Evolutionary conservation across 1,140 invertebrate species (phyloP), one percentile per base, ranked within the genome.

Genomic region (Zaprionus gabonicus): DNA sequence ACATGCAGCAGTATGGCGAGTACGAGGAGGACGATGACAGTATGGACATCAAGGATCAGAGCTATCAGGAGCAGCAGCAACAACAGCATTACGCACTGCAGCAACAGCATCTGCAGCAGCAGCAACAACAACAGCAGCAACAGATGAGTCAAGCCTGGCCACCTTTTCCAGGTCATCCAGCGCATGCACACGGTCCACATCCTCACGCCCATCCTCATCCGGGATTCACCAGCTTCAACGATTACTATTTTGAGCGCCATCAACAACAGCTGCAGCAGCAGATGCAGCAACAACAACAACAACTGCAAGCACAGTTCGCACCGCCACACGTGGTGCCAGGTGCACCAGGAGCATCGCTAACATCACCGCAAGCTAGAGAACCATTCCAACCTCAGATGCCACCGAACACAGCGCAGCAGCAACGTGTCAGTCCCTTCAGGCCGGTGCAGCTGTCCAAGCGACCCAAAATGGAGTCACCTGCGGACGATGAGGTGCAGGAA

Each of bases 1-100:
- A 92, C 56, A 92, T 92, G 87, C 86, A 90, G n/a, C 87, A 92
- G 55, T 92, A 92, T 28, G 88, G 91, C 10, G 91, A 91, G 15
- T 92, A 92, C 57, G 88, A 92, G 53, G 91, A 92, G 58, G 91
- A 92, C 4, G 91, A 92, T 0, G 91, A 92, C 56, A 91, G 91
- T 28, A 80, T 88, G 83, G 83, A 87, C 31, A 56, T 78, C 34
- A 88, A 87, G 55, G 84, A 91, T 44, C 86, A 88, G 36, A 81
- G 75, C 64, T 88, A 88, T 27, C 85, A 90, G 64, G 80, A 87
- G 53, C 87, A 91, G 27, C 87, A 91, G 25, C 80, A 90, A 23
- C 82, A 80, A 58, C 85, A 90, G 3, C 86, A 91, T 10, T 82
- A 74, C 38, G 76, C 77, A 1, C 23, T 91, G 4, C 85, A 91